phyloP scores from a whole-genome alignment of 2,888 invertebrate genomes.

The Dyspetes luteomarginatus region DNA sequence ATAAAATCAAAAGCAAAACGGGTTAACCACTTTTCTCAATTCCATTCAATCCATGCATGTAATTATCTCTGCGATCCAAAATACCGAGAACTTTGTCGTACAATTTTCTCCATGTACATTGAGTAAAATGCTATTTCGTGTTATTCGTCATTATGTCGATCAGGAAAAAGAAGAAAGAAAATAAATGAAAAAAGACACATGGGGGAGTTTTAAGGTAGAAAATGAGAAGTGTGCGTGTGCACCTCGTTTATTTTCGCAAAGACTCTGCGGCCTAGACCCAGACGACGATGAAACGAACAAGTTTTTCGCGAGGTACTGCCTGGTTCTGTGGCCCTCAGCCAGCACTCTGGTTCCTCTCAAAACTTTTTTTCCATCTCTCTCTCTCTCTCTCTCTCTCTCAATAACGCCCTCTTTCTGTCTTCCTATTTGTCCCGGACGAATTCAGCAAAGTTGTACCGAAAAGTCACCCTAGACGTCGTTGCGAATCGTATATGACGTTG shows the following conservation, averaged over 20 bases:
- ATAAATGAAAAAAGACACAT: background rate
- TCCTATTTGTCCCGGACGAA: conserved; percentile 50
- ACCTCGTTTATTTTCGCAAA: conserved; percentile 57
- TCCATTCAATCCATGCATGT: background rate
- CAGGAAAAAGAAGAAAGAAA: background rate
- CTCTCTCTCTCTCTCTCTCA: conserved; percentile 53
- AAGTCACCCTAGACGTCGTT: conserved; percentile 54
- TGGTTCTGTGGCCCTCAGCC: conserved; percentile 80
- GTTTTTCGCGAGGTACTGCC: conserved; percentile 69
- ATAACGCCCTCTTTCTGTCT: conserved; percentile 37
- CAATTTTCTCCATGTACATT: background rate
- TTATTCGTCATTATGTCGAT: conserved; percentile 24
- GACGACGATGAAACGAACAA: conserved; percentile 38
- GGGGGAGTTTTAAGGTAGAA: background rate
- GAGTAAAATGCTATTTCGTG: conserved; percentile 42
- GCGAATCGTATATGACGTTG: conserved; percentile 9
- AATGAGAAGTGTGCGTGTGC: conserved; percentile 17
- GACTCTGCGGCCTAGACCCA: conserved; percentile 54
- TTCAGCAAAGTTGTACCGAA: conserved; percentile 38
- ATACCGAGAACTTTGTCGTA: background rate
- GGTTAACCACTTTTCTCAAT: background rate
- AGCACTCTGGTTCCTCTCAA: conserved; percentile 65
- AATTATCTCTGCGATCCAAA: background rate
- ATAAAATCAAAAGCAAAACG: background rate
- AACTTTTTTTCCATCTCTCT: conserved; percentile 46